phyloP scores from a whole-genome alignment of 1,140 invertebrate species.

The Scaptomyza hsui region DNA sequence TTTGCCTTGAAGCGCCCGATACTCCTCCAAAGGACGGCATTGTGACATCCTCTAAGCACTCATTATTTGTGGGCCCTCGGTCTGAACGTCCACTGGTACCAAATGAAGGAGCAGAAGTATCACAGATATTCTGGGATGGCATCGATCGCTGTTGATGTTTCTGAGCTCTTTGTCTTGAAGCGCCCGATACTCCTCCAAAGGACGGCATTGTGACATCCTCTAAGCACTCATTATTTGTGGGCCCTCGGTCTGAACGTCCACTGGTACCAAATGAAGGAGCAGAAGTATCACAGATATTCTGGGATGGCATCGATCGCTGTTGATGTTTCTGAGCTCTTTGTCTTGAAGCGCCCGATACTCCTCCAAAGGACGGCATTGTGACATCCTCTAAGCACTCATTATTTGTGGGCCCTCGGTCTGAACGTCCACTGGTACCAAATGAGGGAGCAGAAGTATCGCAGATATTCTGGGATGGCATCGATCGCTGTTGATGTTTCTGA shows the following conservation, averaged over 20 bases:
- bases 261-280: not conserved
- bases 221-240: not conserved
- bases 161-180: not conserved
- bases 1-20: slow-evolving; percentile 5
- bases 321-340: not conserved
- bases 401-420: not conserved
- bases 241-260: not conserved
- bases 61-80: not conserved
- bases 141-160: not conserved
- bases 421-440: not conserved
- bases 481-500: not conserved
- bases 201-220: slow-evolving; percentile 4
- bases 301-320: not conserved
- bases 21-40: slow-evolving; percentile 13
- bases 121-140: slow-evolving; percentile 3
- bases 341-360: not conserved
- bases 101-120: too few relatives aligned
- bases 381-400: not conserved
- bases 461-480: slow-evolving; percentile 11
- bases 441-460: slow-evolving; percentile 5
- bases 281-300: not conserved
- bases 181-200: slow-evolving; percentile 2
- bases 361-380: slow-evolving; percentile 6
- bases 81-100: too few relatives aligned
- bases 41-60: slow-evolving; percentile 12